Conservation (phyloP, 1,140 invertebrate genomes). For the Tetraneura akinire region DNA sequence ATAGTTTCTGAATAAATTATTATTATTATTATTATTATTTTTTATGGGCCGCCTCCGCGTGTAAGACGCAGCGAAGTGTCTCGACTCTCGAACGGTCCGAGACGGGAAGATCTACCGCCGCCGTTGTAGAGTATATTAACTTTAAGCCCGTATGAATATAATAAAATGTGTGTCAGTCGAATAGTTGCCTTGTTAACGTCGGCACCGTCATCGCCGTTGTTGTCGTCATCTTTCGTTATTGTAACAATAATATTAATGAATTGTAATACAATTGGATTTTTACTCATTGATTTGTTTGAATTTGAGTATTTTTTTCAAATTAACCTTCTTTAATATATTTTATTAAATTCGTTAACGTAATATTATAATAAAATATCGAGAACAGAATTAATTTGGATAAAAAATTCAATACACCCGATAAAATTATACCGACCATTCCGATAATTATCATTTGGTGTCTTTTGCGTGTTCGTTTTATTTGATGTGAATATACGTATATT, state of each 20-base stretch:
- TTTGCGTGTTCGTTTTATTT: neutral
- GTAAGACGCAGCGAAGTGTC: neutral
- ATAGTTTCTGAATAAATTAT: neutral
- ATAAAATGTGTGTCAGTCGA: conserved; percentile 30
- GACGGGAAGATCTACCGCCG: neutral
- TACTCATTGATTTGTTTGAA: too few species aligned
- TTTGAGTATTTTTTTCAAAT: too few species aligned
- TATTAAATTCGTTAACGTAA: too few species aligned
- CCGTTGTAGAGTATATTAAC: conserved; percentile 8
- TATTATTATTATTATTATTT: conserved; percentile 1
- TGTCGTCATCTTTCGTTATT: too few species aligned
- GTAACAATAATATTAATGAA: neutral
- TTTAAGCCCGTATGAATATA: neutral
- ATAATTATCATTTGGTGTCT: neutral
- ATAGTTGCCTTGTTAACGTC: conserved; percentile 6
- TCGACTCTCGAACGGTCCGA: neutral
- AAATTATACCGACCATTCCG: too few species aligned
- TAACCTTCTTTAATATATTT: too few species aligned
- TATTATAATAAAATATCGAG: too few species aligned
- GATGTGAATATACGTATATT: neutral
- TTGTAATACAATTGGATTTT: too few species aligned
- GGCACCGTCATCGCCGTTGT: conserved; percentile 2
- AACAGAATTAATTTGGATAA: too few species aligned
- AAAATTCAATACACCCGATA: too few species aligned
- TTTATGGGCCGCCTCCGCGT: neutral